Evolutionary conservation across 2,113 vertebrate genomes (phyloP).

Genomic region (Menidia beryllina): DNA sequence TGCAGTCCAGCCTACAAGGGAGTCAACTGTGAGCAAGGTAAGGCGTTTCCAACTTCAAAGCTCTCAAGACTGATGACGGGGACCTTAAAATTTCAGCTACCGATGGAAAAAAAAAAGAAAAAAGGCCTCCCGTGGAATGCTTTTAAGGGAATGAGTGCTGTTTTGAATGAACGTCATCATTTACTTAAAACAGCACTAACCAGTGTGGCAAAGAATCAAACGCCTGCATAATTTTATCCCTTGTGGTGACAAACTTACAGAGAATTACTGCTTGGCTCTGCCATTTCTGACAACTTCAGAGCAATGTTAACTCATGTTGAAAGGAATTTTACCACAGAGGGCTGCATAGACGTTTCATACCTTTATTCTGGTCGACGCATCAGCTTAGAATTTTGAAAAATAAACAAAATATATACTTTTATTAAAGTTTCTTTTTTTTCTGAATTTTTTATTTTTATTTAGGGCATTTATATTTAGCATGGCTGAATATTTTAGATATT

Average conservation of each 20-base stretch:
- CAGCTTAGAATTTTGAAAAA: neutral
- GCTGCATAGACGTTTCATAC: too few relatives aligned
- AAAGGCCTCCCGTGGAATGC: neutral
- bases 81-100: neutral
- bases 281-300: neutral
- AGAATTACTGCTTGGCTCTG: too few relatives aligned
- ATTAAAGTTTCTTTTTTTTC: neutral
- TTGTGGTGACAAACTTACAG: too few relatives aligned
- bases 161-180: too few relatives aligned
- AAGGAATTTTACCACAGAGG: neutral
- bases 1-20: slow-evolving; percentile 95
- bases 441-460: neutral
- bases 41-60: slow-evolving; percentile 40
- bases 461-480: neutral
- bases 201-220: too few relatives aligned
- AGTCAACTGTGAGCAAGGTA: slow-evolving; percentile 94
- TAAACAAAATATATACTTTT: too few relatives aligned
- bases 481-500: neutral
- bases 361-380: too few relatives aligned
- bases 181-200: too few relatives aligned
- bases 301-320: neutral
- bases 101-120: too few relatives aligned
- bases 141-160: neutral
- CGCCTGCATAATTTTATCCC: too few relatives aligned
- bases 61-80: neutral